phyloP scores from a whole-genome alignment of 2,888 invertebrate genomes.

The Leptopilina myrica region DNA sequence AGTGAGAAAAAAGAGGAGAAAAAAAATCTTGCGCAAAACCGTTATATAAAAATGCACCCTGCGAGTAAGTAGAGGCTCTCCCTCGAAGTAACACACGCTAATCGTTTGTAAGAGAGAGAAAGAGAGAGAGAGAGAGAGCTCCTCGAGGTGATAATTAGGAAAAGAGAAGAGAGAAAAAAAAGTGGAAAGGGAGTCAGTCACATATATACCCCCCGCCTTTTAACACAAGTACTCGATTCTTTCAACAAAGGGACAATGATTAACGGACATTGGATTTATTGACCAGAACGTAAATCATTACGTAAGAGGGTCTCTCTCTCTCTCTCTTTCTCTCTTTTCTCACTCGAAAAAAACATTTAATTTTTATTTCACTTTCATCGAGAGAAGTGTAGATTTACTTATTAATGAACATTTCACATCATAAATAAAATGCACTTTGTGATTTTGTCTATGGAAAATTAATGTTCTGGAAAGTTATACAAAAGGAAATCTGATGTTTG shows the following conservation, averaged over 20 bases:
- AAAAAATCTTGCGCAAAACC: conserved; percentile 32
- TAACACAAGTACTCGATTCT: conserved; percentile 25
- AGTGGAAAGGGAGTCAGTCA: background rate
- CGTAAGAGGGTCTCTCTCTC: conserved; percentile 11
- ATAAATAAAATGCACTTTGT: background rate
- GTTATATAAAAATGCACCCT: conserved; percentile 34
- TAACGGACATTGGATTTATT: conserved; percentile 35
- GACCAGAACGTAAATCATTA: conserved; percentile 34
- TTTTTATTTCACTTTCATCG: conserved; percentile 19
- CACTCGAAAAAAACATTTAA: conserved; percentile 10
- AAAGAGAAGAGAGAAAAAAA: background rate
- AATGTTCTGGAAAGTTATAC: background rate
- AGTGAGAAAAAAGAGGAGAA: background rate
- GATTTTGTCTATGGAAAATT: background rate
- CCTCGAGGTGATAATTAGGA: conserved; percentile 35
- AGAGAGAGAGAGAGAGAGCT: conserved; percentile 18
- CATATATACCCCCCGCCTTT: background rate
- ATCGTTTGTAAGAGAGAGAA: conserved; percentile 27
- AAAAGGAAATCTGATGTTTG: no score
- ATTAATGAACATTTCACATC: background rate
- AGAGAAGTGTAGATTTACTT: background rate
- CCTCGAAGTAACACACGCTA: conserved; percentile 26
- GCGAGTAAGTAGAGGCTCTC: background rate
- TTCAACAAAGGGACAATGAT: conserved; percentile 33
- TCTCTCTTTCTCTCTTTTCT: background rate